These are phyloP conservation scores for Brachionus manjavacas DNA, from an alignment of 1,140 invertebrate species.

Conservation along the genomic window DNA sequence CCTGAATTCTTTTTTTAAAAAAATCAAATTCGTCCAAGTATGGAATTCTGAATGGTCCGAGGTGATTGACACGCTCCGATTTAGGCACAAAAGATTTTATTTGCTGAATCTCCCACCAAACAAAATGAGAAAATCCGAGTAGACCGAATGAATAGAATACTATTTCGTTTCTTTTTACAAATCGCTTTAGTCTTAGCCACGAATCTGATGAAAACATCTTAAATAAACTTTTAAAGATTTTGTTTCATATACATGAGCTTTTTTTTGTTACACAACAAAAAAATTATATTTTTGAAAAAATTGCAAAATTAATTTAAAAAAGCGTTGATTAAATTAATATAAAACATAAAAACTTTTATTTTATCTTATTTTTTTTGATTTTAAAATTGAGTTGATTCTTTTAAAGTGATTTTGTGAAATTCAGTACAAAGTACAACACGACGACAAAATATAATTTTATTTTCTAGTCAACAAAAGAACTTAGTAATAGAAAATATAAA, in stretches of 20 bases:
- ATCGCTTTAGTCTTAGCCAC: constrained; percentile 27
- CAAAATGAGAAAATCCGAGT: constrained; percentile 12
- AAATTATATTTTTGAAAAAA: neutral
- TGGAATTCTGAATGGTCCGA: constrained; percentile 20
- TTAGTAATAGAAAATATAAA: no score
- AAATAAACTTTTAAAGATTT: neutral
- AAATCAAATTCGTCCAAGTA: constrained; percentile 38
- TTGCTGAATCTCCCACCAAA: constrained; percentile 42
- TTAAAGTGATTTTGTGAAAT: no score
- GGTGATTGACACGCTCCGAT: constrained; percentile 18
- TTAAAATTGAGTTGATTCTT: no score
- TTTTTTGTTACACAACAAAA: neutral
- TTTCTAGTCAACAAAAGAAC: no score
- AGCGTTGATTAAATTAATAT: no score
- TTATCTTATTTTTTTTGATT: no score
- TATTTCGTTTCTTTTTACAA: constrained; percentile 35
- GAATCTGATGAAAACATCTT: neutral
- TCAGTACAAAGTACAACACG: no score
- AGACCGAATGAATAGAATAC: constrained; percentile 27
- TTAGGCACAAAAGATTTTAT: constrained; percentile 9
- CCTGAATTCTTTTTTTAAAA: constrained; percentile 18
- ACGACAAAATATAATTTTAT: no score
- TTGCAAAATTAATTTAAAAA: neutral
- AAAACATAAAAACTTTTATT: no score
- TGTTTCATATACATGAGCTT: neutral